Evolutionary conservation across 53 echinoderm and acorn worm species (phyloP).

Genomic region (Henricia sp.): DNA sequence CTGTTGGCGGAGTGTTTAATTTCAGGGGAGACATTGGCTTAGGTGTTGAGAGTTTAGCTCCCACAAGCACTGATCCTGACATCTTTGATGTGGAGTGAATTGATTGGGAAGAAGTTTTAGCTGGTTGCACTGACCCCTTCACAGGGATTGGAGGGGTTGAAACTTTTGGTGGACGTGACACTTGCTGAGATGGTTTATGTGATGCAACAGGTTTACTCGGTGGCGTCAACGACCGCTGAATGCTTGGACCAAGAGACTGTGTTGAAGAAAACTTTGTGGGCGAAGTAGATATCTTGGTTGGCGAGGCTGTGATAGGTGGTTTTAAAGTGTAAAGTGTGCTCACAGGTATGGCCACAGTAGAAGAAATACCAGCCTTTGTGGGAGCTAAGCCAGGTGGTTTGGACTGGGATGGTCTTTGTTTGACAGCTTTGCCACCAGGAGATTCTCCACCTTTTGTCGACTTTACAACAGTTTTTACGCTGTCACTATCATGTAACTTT

Average conservation of each 20-base stretch:
- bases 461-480: constrained; percentile 37
- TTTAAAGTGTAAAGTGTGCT: constrained; percentile 4
- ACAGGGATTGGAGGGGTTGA: constrained; percentile 52
- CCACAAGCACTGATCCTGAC: not conserved
- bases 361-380: constrained; percentile 13
- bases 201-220: constrained; percentile 20
- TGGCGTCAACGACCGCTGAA: constrained; percentile 40
- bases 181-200: constrained; percentile 47
- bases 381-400: constrained; percentile 5
- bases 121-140: constrained; percentile 32
- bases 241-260: not conserved
- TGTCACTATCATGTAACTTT: constrained; percentile 32
- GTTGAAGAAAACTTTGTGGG: constrained; percentile 19
- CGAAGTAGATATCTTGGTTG: constrained; percentile 40
- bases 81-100: constrained; percentile 23
- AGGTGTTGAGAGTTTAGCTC: constrained; percentile 41
- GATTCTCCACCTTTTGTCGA: constrained; percentile 41
- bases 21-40: constrained; percentile 51
- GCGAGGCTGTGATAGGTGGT: not conserved
- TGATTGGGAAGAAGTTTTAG: constrained; percentile 32
- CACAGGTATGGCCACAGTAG: constrained; percentile 2
- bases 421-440: constrained; percentile 36
- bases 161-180: constrained; percentile 48
- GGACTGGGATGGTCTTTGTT: constrained; percentile 46
- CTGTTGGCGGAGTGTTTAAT: not conserved